Base-by-base conservation (phyloP, 1,140 invertebrate species). In the Lutraria rhynchaena region DNA sequence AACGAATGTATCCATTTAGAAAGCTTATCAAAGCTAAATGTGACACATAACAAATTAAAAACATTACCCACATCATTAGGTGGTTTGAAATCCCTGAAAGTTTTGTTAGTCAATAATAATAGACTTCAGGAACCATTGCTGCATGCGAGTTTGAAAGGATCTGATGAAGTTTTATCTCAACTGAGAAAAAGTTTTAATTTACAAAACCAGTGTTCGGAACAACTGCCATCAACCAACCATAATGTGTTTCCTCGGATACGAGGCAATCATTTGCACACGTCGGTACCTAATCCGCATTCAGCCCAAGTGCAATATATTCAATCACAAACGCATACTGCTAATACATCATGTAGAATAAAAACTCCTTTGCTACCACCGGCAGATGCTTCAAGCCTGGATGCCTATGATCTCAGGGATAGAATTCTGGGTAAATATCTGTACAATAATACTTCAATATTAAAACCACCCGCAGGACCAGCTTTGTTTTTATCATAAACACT, bases 291-390 rank as follows among this genome's bases (percentile, higher is more conserved):
- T 76, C 87, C 90, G n/a, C 88, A 90, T 58, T 92, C 91, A 19
- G 88, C 90, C 19, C 87, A 91, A 46, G 85, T 90, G 53, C 87
- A 92, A 74, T 92, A 92, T 81, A 91, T 91, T 7, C 91, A 93
- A 84, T 86, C 88, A 46, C 91, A 93, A 81, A 92, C 91, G 3
- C 84, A 92, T 69, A 92, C 91, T 3, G 87, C 89, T 27, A 91
- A 92, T 84, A 91, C 91, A 41, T 89, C 92, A 15, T 90, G 84
- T 83, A 57, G 91, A 33, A 90, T 92, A 37, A 91, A 91, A 83
- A 92, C 92, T 13, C 92, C 92, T 5, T 78, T 93, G 19, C 65
- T 92, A 29, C 90, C 90, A 31, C 92, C 92, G 11, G 60, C 86
- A 19, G 88, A 85, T 69, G 87, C 90, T 3, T 88, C 87, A 44